Evolutionary conservation across 2,797 vertebrate species (phyloP), one percentile per base, ranked within the genome.

Genomic region (Sparidentex hasta): DNA sequence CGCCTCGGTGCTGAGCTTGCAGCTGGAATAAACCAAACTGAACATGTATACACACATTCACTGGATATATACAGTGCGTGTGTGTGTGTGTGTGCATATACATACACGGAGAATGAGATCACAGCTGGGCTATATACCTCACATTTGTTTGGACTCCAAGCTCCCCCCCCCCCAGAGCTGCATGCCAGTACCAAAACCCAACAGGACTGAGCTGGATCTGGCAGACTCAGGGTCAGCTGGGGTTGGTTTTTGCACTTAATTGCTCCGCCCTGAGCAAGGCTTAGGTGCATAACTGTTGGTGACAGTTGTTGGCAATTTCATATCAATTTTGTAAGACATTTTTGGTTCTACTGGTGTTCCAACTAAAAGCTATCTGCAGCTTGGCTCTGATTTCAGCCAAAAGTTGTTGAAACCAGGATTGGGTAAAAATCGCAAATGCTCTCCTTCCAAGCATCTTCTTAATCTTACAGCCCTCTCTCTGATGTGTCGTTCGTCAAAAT

Each of bases 1-100:
- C 70, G 66, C 63, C 47, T 21, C 72, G 66, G 29, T 74, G 85
- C 84, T 85, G 85, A 86, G 85, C 56, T 75, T 82, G 82, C 84
- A 90, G 82, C 82, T 83, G 81, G 69, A 89, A 76, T 68, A 70
- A 76, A 79, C 55, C 65, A 70, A 79, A 41, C 41, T 51, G 38
- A 69, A 72, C 76, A 81, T 84, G 71, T 78, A 85, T 52, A 76
- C 57, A 83, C 63, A 78, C 33, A 59, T 21, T 64, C 52, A 78
- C 48, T 50, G 54, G 68, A 76, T 73, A 54, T 57, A 64, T 41
- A 65, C 54, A 74, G 65, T 73, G 52, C 61, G 58, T n/a, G n/a
- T n/a, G n/a, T n/a, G n/a, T n/a, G n/a, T 77, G 59, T 54, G 41
- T 52, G 27, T 67, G 21, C 50, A 65, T 38, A 66, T 68, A 54